Evolutionary conservation across 1,140 invertebrate species (phyloP), one percentile per base, ranked within the genome.

Genomic region (Phortica variegata): DNA sequence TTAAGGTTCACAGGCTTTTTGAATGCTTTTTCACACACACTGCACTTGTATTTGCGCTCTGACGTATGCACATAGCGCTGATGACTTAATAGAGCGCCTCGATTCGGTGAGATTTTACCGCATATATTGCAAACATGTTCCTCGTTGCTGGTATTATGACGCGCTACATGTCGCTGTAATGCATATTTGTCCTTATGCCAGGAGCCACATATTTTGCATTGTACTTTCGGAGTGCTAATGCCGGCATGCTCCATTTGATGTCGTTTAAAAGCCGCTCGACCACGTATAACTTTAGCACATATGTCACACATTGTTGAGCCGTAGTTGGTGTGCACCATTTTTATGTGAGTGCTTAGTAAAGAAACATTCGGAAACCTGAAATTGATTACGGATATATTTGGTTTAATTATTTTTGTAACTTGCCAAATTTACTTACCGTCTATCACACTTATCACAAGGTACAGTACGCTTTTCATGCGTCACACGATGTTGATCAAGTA

Each of bases 101-200:
- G 58, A 43, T 71, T 73, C 9, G 73, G 73, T 2, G 73, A 65
- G 3, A 70, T 52, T 36, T 75, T 75, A 38, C 62, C 61, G 19
- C 73, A 75, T 0, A 72, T 50, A 18, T 47, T 58, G 41, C 73
- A 75, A 9, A 59, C 59, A 29, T 63, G 55, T 20, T 58, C 44
- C 23, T 55, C 54, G 0, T 56, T 56, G 1, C 45, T 43, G 21
- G 58, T 58, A n/a, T 63, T 58, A 37, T 75, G 73, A 0, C 68
- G 53, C 0, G 58, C 51, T 13, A 73, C 56, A 36, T 75, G 72
- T 41, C 68, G 73, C 43, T 73, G 66, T 8, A 75, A 49, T 2
- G 62, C 70, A 15, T 73, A 60, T 39, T 75, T 72, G 43, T 75
- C 63, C 47, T 73, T 75, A 36, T 75, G 62, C 72, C 73, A 76